A percentile compares a stretch with the other conserved stretches of the same genome.
Conservation (phyloP, 2,113 vertebrate species). For the Archilochus colubris region DNA sequence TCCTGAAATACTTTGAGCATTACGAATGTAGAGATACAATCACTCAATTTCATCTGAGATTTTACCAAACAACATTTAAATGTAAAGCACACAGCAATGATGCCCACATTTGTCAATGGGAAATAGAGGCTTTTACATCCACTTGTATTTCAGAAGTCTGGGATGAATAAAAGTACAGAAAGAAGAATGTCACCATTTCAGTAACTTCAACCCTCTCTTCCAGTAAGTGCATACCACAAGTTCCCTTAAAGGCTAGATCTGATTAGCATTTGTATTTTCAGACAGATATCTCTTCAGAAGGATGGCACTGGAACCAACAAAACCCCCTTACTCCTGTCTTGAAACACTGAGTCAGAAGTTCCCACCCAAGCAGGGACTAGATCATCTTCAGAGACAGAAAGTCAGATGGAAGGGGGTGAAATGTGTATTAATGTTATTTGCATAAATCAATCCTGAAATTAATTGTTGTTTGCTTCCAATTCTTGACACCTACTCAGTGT, state of each 20-base stretch:
- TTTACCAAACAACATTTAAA: not conserved
- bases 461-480: not conserved
- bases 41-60: not conserved
- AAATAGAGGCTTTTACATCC: not conserved
- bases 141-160: not conserved
- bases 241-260: not conserved
- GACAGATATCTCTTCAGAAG: not conserved
- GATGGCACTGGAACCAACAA: not conserved
- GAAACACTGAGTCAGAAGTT: slow-evolving; percentile 31
- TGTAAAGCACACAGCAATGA: not conserved
- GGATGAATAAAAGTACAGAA: not conserved
- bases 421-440: not conserved
- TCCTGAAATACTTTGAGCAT: not conserved
- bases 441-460: slow-evolving; percentile 33
- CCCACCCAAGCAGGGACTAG: not conserved
- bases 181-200: not conserved
- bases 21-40: not conserved
- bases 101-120: not conserved
- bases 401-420: not conserved
- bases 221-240: not conserved
- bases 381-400: not conserved
- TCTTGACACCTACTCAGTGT: not conserved
- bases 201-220: not conserved
- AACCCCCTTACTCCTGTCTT: not conserved
- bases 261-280: not conserved